Conservation (phyloP, 2,797 vertebrate genomes). For the Anabacerthia variegaticeps region DNA sequence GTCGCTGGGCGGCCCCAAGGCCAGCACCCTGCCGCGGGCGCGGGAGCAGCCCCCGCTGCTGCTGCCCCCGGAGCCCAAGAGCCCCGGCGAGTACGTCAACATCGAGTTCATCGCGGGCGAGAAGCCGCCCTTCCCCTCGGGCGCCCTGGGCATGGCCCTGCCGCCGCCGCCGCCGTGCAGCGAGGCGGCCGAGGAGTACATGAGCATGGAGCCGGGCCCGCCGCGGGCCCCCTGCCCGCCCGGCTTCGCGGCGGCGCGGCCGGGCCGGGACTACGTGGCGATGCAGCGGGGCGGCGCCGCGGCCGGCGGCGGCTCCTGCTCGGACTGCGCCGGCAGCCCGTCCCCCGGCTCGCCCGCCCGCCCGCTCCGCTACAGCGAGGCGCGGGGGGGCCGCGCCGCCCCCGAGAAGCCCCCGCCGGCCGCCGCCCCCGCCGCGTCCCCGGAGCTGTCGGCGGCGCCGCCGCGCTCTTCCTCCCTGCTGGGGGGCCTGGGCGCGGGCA, state of each 20-base stretch:
- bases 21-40: constrained; percentile 84
- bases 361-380: constrained; percentile 72
- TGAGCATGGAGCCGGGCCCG: constrained; percentile 84
- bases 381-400: constrained; percentile 55
- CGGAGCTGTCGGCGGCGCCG: constrained; percentile 44
- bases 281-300: constrained; percentile 70
- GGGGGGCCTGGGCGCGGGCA: constrained; percentile 70
- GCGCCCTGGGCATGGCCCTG: constrained; percentile 49
- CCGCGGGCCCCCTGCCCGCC: constrained; percentile 62
- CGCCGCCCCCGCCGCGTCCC: constrained; percentile 38
- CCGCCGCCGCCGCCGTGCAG: constrained; percentile 46
- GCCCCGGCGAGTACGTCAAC: constrained; percentile 87
- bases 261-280: constrained; percentile 80
- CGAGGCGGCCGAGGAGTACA: constrained; percentile 78
- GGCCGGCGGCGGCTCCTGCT: constrained; percentile 51
- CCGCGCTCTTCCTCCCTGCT: constrained; percentile 70
- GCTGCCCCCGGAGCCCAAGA: constrained; percentile 82
- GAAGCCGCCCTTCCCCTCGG: constrained; percentile 70
- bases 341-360: constrained; percentile 54
- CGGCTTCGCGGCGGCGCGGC: background rate
- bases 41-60: constrained; percentile 78
- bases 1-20: constrained; percentile 81
- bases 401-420: constrained; percentile 59
- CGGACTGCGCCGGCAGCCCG: constrained; percentile 72
- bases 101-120: constrained; percentile 81